Conservation (phyloP, 1,140 invertebrate genomes). For the Caenorhabditis tropicalis region DNA sequence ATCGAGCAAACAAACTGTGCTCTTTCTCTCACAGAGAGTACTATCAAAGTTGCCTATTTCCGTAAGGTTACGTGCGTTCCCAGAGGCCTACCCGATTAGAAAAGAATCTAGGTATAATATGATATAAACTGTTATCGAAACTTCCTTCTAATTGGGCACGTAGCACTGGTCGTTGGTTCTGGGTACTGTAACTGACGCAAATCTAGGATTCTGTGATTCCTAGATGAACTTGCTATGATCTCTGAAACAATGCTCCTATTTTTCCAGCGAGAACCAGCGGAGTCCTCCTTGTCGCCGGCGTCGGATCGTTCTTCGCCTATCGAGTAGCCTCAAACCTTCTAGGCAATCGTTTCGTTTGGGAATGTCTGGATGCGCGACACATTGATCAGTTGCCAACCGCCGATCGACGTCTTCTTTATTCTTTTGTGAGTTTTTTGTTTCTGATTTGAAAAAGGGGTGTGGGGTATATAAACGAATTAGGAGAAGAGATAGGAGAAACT, state of each 20-base stretch:
- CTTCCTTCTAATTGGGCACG: constrained; percentile 22
- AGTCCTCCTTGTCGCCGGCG: constrained; percentile 61
- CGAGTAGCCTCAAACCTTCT: constrained; percentile 57
- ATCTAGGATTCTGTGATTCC: neutral
- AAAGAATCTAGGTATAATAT: too few relatives aligned
- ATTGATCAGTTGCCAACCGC: constrained; percentile 58
- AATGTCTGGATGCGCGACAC: constrained; percentile 59
- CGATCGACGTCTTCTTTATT: constrained; percentile 61
- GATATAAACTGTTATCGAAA: neutral
- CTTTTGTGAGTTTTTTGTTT: constrained; percentile 32
- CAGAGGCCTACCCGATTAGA: neutral
- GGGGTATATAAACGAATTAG: neutral
- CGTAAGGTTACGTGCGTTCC: constrained; percentile 12
- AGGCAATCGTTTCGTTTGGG: constrained; percentile 62
- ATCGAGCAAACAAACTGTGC: neutral
- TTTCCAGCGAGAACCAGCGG: constrained; percentile 65
- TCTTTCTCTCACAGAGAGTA: neutral
- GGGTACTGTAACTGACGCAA: neutral
- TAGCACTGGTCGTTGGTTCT: constrained; percentile 1
- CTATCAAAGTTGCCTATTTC: neutral
- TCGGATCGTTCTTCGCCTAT: constrained; percentile 66
- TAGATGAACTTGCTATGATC: neutral
- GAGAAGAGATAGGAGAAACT: neutral
- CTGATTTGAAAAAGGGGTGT: neutral
- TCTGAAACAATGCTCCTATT: neutral